phyloP scores from a whole-genome alignment of 2,797 vertebrate species.

The Cryptoblepharus egeriae region DNA sequence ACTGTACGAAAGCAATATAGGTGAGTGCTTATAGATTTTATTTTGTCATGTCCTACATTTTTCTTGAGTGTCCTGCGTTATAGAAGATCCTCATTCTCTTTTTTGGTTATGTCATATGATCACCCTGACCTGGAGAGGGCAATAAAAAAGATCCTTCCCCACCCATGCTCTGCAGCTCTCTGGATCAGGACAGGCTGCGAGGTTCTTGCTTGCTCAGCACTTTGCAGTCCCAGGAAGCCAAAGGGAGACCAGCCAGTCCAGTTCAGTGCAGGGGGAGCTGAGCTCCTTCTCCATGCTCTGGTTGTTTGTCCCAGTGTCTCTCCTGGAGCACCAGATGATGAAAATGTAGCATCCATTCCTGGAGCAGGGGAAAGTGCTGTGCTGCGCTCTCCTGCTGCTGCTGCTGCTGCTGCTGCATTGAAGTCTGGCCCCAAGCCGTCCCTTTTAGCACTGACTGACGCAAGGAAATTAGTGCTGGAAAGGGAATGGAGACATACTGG shows the following conservation, averaged over 20 bases:
- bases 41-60: too few species aligned
- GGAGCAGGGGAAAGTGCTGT: not conserved
- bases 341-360: slow-evolving; percentile 7
- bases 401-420: slow-evolving; percentile 35
- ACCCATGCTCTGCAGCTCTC: not conserved
- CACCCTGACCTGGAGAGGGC: too few species aligned
- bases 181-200: not conserved
- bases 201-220: not conserved
- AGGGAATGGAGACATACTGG: slow-evolving; percentile 22
- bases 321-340: not conserved
- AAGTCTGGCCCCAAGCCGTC: not conserved
- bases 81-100: too few species aligned
- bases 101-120: too few species aligned
- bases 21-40: too few species aligned
- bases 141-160: not conserved
- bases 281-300: not conserved
- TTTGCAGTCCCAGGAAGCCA: not conserved
- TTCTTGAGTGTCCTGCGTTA: too few species aligned
- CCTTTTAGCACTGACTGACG: not conserved
- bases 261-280: not conserved
- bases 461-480: not conserved
- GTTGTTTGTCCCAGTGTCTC: not conserved
- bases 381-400: too few species aligned
- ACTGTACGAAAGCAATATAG: too few species aligned
- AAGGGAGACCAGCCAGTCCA: too few species aligned